Conservation (phyloP, 1,140 invertebrate species). For the Drosophila burlai region DNA sequence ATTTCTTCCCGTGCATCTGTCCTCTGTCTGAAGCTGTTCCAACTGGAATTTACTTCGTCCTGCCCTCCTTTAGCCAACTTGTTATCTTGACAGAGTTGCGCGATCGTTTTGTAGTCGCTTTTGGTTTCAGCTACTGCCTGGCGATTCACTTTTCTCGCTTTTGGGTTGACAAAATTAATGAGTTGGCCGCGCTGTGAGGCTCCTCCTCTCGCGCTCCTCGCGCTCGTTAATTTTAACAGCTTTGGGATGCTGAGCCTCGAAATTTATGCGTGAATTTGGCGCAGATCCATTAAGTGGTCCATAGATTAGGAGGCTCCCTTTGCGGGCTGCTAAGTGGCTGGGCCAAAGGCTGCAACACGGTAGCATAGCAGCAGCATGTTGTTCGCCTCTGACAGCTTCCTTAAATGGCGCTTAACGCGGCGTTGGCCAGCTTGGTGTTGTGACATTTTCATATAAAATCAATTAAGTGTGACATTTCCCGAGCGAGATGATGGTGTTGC, state of each 20-base stretch:
- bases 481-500: not conserved
- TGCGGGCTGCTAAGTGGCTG: slow-evolving; percentile 32
- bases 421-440: slow-evolving; percentile 19
- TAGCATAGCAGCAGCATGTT: slow-evolving; percentile 39
- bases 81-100: slow-evolving; percentile 65
- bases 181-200: slow-evolving; percentile 58
- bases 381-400: slow-evolving; percentile 67
- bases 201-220: slow-evolving; percentile 28
- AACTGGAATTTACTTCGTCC: slow-evolving; percentile 8
- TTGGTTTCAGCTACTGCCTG: slow-evolving; percentile 72
- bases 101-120: slow-evolving; percentile 78
- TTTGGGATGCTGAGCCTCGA: slow-evolving; percentile 63
- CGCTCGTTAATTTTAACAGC: slow-evolving; percentile 75
- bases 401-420: slow-evolving; percentile 79
- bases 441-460: slow-evolving; percentile 74
- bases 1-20: slow-evolving; percentile 4
- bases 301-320: slow-evolving; percentile 67
- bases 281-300: slow-evolving; percentile 84
- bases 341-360: slow-evolving; percentile 26
- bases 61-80: slow-evolving; percentile 5
- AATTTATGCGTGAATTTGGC: slow-evolving; percentile 85
- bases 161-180: slow-evolving; percentile 81
- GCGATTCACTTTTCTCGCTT: slow-evolving; percentile 64
- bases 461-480: slow-evolving; percentile 74
- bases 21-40: slow-evolving; percentile 1